phyloP scores from a whole-genome alignment of 2,113 vertebrate species.

The Melierax canorus region DNA sequence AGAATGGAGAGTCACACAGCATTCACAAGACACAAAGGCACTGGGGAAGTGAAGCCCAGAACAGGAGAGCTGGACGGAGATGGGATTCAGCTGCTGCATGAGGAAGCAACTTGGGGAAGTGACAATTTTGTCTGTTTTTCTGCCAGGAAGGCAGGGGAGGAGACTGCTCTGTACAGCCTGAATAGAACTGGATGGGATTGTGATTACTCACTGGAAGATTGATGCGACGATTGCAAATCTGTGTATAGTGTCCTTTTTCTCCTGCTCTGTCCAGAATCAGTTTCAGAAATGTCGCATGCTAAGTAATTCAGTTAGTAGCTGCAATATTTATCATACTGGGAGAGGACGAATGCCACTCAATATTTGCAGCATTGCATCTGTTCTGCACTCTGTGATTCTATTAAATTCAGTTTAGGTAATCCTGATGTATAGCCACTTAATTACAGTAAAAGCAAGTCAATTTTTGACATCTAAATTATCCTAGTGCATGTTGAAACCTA shows the following conservation, averaged over 20 bases:
- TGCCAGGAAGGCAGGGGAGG: background rate
- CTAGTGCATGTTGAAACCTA: background rate
- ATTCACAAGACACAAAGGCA: background rate
- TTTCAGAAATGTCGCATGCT: background rate
- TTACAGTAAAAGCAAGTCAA: background rate
- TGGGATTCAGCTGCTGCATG: background rate
- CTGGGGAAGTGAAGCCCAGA: background rate
- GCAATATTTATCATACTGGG: background rate
- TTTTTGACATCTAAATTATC: background rate
- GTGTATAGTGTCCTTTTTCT: fast-evolving
- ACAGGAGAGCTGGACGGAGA: background rate
- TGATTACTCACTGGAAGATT: background rate
- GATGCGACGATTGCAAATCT: background rate
- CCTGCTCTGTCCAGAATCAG: background rate
- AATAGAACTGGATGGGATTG: constrained; percentile 10
- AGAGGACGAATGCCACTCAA: background rate
- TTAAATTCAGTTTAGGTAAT: background rate
- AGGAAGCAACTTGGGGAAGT: background rate
- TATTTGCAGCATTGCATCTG: background rate
- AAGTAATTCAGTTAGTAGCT: background rate
- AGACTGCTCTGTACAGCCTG: background rate
- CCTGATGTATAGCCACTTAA: background rate
- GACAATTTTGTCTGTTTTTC: background rate
- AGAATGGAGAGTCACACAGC: background rate
- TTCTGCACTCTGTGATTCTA: background rate